Percentiles rank a stretch among this genome's conserved stretches.
Conservation (phyloP, 1,140 invertebrate species). For the Globodera rostochiensis region DNA sequence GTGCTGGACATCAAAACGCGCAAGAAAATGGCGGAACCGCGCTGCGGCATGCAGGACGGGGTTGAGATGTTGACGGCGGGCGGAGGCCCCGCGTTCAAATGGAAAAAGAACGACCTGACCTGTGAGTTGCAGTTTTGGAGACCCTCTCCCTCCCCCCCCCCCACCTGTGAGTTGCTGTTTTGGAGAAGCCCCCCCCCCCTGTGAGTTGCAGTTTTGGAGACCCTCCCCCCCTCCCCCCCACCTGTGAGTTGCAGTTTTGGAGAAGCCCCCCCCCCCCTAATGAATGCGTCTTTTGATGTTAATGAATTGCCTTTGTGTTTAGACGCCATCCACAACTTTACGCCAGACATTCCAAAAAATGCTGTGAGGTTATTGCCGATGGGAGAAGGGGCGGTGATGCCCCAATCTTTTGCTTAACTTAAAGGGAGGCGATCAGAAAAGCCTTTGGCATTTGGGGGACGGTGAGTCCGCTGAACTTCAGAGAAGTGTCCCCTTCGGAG, state of each 20-base stretch:
- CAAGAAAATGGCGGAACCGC: conserved; percentile 49
- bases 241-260: not conserved
- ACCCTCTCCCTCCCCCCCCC: too few relatives aligned
- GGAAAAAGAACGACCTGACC: not conserved
- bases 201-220: not conserved
- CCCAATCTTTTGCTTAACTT: not conserved
- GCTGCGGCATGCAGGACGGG: conserved; percentile 23
- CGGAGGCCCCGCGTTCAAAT: conserved; percentile 2
- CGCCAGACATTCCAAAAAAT: not conserved
- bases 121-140: not conserved
- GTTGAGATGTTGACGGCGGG: conserved; percentile 8
- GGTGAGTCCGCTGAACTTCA: conserved; percentile 11
- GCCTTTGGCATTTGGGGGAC: conserved; percentile 7
- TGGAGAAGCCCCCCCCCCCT: too few relatives aligned
- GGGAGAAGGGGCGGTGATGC: not conserved
- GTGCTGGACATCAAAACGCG: conserved; percentile 40
- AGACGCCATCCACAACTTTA: conserved; percentile 7
- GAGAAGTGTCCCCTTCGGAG: conserved; percentile 2
- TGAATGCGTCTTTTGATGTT: too few relatives aligned
- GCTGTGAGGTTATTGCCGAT: not conserved
- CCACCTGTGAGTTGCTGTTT: not conserved
- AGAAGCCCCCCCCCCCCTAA: too few relatives aligned
- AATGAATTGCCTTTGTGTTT: too few relatives aligned
- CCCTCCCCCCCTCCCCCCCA: too few relatives aligned
- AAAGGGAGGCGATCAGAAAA: conserved; percentile 5